Conservation (phyloP, 2,888 invertebrate genomes). For the Drosophila suboccidentalis region DNA sequence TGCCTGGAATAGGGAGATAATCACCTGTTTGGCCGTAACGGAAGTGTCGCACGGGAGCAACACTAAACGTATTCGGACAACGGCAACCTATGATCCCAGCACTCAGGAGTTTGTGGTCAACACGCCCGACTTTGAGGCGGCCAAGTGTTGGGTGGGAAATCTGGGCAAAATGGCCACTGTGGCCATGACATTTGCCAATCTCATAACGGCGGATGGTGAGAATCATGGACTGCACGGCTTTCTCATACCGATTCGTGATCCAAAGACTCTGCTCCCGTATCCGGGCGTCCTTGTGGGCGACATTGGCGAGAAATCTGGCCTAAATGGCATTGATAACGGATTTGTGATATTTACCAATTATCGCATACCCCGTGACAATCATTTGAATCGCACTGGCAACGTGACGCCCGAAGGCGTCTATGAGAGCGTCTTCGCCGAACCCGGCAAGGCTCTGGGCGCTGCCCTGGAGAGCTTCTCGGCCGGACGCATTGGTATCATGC, state of each 20-base stretch:
- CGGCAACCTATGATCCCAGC: conserved; percentile 93
- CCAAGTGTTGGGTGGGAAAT: conserved; percentile 98
- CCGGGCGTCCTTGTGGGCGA: conserved; percentile 96
- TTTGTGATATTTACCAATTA: conserved; percentile 95
- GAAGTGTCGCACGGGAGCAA: conserved; percentile 98
- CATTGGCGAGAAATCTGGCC: conserved; percentile 96
- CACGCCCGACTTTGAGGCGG: conserved; percentile 97
- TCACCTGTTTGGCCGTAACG: conserved; percentile 95
- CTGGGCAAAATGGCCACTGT: conserved; percentile 95
- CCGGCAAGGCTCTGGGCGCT: conserved; percentile 93
- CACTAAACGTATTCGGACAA: conserved; percentile 95
- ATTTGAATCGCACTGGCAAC: conserved; percentile 95
- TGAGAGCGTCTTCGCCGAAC: conserved; percentile 95
- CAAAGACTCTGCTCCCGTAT: conserved; percentile 90
- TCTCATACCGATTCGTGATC: conserved; percentile 93
- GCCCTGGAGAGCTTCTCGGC: conserved; percentile 95
- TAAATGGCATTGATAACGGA: conserved; percentile 97
- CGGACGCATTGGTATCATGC: conserved; percentile 91
- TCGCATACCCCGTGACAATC: conserved; percentile 93
- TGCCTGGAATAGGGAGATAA: conserved; percentile 90
- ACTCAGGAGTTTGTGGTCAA: conserved; percentile 94
- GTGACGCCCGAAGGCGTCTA: conserved; percentile 95
- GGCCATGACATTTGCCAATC: conserved; percentile 95
- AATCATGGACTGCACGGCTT: conserved; percentile 96
- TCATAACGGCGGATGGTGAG: conserved; percentile 91